These are phyloP conservation scores for Lissonota sp. DNA, from an alignment of 2,888 invertebrate species.

Conservation along the genomic window DNA sequence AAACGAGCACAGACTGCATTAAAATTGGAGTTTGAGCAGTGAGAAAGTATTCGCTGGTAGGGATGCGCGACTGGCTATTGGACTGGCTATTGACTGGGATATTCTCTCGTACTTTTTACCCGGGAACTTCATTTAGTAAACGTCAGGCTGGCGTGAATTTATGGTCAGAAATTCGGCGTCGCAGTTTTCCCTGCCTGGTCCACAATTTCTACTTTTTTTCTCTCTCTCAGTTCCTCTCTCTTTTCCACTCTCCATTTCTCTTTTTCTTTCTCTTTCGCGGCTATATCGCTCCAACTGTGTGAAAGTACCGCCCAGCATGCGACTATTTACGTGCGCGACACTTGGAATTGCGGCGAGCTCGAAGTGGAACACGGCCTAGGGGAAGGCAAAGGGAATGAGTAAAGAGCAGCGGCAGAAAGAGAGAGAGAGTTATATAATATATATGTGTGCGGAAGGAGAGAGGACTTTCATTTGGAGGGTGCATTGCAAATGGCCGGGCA, in stretches of 20 bases:
- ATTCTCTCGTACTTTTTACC: conserved; percentile 50
- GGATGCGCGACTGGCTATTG: conserved; percentile 40
- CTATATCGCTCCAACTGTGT: conserved; percentile 46
- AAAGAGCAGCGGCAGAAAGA: conserved; percentile 34
- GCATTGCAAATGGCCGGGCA: conserved; percentile 19
- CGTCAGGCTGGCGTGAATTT: conserved; percentile 63
- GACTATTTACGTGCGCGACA: conserved; percentile 65
- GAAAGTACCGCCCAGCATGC: conserved; percentile 61
- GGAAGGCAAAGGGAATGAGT: conserved; percentile 7
- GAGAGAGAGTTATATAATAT: not conserved
- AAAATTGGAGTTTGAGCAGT: conserved; percentile 49
- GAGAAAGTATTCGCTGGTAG: conserved; percentile 20
- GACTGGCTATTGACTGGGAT: too few species aligned
- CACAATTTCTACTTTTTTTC: conserved; percentile 56
- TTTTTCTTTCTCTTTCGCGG: conserved; percentile 37
- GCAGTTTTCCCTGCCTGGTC: conserved; percentile 58
- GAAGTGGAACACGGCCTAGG: conserved; percentile 50
- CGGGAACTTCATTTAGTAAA: conserved; percentile 64
- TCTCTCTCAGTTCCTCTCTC: conserved; percentile 30
- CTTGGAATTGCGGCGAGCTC: conserved; percentile 56
- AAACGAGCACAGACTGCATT: conserved; percentile 50
- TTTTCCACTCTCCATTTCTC: conserved; percentile 26
- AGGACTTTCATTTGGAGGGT: conserved; percentile 31
- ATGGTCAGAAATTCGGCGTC: conserved; percentile 64
- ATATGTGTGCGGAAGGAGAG: not conserved